Conservation (phyloP, 1,140 invertebrate genomes). For the Bombus haemorrhoidalis region DNA sequence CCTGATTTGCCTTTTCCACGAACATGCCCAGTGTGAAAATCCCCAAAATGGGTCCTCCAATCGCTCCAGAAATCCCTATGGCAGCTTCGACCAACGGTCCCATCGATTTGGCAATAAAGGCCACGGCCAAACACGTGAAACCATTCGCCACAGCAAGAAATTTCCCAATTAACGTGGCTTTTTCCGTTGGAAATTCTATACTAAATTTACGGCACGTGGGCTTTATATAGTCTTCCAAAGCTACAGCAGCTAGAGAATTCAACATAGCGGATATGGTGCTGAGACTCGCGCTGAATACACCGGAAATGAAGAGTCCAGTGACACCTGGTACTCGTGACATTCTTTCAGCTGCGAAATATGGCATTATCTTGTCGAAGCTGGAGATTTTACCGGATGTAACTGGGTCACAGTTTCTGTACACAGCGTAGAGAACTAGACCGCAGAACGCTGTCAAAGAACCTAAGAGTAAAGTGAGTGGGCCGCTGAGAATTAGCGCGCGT, state of each 20-base stretch:
- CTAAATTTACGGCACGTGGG: slow-evolving; percentile 66
- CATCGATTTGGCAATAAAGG: slow-evolving; percentile 88
- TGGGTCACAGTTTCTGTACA: slow-evolving; percentile 91
- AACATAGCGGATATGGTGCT: slow-evolving; percentile 93
- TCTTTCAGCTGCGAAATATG: slow-evolving; percentile 88
- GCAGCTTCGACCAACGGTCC: slow-evolving; percentile 89
- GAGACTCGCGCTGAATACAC: slow-evolving; percentile 88
- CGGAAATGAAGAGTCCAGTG: slow-evolving; percentile 84
- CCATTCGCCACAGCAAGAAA: slow-evolving; percentile 88
- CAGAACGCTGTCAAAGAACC: slow-evolving; percentile 87
- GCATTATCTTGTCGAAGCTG: slow-evolving; percentile 75
- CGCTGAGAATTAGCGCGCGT: slow-evolving; percentile 85
- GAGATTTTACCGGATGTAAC: slow-evolving; percentile 83
- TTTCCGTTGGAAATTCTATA: slow-evolving; percentile 76
- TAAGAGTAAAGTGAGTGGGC: slow-evolving; percentile 86
- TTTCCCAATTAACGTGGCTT: slow-evolving; percentile 81
- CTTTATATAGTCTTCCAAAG: slow-evolving; percentile 91
- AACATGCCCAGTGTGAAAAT: slow-evolving; percentile 92
- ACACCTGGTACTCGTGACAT: slow-evolving; percentile 87
- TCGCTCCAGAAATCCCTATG: slow-evolving; percentile 89
- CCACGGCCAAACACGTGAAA: slow-evolving; percentile 86
- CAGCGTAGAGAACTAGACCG: slow-evolving; percentile 90
- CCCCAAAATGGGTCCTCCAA: slow-evolving; percentile 91
- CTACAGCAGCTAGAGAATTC: slow-evolving; percentile 93
- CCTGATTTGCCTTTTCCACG: slow-evolving; percentile 85